These are phyloP conservation scores for Torymus tubicola DNA, from an alignment of 2,888 invertebrate genomes.

Conservation along the genomic window DNA sequence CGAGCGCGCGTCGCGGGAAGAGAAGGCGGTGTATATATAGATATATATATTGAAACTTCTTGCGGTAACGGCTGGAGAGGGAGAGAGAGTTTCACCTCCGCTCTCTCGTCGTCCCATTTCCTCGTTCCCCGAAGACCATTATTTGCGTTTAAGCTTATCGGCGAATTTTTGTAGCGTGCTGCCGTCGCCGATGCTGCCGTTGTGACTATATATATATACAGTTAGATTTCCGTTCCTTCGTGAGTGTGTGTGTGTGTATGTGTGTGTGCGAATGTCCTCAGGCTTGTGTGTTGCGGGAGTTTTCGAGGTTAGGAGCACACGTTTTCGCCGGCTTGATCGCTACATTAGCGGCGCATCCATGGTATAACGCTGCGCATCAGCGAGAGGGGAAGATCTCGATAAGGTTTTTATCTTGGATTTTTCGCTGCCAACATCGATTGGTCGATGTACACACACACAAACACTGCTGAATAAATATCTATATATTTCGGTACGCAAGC, in stretches of 20 bases:
- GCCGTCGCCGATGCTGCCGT: background rate
- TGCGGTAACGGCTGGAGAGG: background rate
- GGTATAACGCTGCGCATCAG: too few relatives aligned
- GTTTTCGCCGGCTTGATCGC: too few relatives aligned
- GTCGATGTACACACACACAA: too few relatives aligned
- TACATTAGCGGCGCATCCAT: too few relatives aligned
- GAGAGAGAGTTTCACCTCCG: conserved; percentile 23
- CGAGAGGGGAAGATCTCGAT: too few relatives aligned
- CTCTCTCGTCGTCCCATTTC: conserved; percentile 22
- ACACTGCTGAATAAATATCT: too few relatives aligned
- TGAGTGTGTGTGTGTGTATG: background rate
- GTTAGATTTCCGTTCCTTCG: conserved; percentile 27
- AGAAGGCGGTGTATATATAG: too few relatives aligned
- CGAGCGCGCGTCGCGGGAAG: too few relatives aligned
- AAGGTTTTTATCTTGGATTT: too few relatives aligned
- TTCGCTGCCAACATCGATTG: too few relatives aligned
- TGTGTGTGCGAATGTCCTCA: too few relatives aligned
- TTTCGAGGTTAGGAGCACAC: conserved; percentile 37
- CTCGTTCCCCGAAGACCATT: conserved; percentile 22
- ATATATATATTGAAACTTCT: conserved; percentile 7
- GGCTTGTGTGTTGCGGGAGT: background rate
- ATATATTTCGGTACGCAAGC: too few relatives aligned
- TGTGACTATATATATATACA: background rate
- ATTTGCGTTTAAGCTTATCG: conserved; percentile 30
- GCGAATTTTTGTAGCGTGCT: conserved; percentile 7